Evolutionary conservation across 2,797 vertebrate genomes (phyloP), one percentile per base, ranked within the genome.

Genomic region (Cirrhinus molitorella): DNA sequence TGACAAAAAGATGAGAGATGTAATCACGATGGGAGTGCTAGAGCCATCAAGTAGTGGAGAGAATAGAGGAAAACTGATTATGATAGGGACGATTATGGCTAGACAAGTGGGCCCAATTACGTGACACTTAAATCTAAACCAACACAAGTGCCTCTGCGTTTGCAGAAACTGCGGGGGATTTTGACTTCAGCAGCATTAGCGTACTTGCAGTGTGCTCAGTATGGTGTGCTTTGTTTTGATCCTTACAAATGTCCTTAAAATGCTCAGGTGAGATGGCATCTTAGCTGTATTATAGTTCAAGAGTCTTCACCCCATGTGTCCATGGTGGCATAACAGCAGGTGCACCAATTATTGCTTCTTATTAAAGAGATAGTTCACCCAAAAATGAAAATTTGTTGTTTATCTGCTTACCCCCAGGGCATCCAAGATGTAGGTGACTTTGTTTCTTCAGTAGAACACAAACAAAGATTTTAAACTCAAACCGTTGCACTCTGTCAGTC

Each of bases 61-160:
- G 71, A 59, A 47, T 59, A 25, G 63, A 23, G 34, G 49, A 23
- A 74, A 83, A 77, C 72, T 34, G 37, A 83, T 77, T 76, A 43
- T 68, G 37, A 83, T 77, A 45, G 73, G 63, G 37, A 23, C 63
- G 37, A 83, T 76, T 83, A 83, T 68, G 53, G 17, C 59, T 17
- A 37, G 34, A 83, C 49, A 83, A 76, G 72, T 55, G 63, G 49
- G 11, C 49, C 23, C 63, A 76, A 76, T 83, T 68, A 57, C 12
- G 4, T 68, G 34, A 76, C 63, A 43, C 59, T 37, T 83, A 67
- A 66, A 77, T 77, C 55, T 63, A 77, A 77, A 77, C 74, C 74
- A 77, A 61, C 74, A 61, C 74, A 63, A 77, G 55, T 59, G 74
- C 40, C 21, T 61, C 17, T 6, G 55, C n/a, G 2, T 75, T 75